phyloP scores from a whole-genome alignment of 2,113 vertebrate genomes.

The Thermophis baileyi region DNA sequence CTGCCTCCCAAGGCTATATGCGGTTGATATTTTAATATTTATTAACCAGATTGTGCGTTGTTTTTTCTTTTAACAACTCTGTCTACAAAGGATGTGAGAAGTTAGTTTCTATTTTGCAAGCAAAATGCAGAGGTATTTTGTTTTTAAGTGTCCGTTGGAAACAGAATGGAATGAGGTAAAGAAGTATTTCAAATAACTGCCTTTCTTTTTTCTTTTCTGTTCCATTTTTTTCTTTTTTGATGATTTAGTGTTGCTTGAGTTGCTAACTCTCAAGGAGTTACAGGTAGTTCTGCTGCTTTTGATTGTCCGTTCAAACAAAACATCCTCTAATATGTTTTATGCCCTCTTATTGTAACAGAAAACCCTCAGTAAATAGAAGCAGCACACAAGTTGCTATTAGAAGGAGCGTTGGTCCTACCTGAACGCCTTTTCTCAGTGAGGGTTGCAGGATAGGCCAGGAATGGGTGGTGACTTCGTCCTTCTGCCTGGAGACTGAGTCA shows the following conservation, averaged over 20 bases:
- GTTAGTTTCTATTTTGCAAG: constrained; percentile 47
- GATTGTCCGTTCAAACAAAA: constrained; percentile 34
- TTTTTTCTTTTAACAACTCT: constrained; percentile 31
- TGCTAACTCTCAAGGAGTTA: constrained; percentile 23
- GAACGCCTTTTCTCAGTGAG: too few species aligned
- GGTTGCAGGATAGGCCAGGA: too few species aligned
- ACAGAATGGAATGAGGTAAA: constrained; percentile 43
- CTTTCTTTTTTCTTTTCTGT: constrained; percentile 45
- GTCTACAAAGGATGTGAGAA: constrained; percentile 43
- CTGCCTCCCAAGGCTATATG: constrained; percentile 21
- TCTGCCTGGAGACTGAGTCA: too few species aligned
- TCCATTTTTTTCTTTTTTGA: constrained; percentile 23
- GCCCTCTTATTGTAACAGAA: constrained; percentile 37
- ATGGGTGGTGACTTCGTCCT: too few species aligned
- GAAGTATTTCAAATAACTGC: constrained; percentile 37
- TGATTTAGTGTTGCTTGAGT: constrained; percentile 12
- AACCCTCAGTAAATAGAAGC: constrained; percentile 36
- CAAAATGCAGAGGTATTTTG: constrained; percentile 62
- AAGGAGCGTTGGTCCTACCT: too few species aligned
- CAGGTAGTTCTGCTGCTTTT: constrained; percentile 40
- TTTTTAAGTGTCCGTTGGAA: constrained; percentile 60
- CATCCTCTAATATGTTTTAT: constrained; percentile 39
- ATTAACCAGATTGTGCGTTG: constrained; percentile 40
- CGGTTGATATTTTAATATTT: constrained; percentile 50
- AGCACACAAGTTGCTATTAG: neutral